Conservation (phyloP, 2,113 vertebrate genomes). For the Haemorhous mexicanus region DNA sequence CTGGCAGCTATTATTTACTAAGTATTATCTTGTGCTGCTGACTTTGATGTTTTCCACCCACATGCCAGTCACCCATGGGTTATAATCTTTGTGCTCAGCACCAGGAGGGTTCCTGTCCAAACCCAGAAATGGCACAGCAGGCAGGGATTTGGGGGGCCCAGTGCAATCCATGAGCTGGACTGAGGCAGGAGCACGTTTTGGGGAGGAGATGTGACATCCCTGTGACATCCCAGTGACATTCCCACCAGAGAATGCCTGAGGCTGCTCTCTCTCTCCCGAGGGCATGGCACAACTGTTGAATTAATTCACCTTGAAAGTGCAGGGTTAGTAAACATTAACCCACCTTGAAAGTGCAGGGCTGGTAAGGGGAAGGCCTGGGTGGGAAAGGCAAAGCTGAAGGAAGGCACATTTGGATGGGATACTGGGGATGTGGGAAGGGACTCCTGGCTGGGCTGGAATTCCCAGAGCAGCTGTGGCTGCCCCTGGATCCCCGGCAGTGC, state of each 20-base stretch:
- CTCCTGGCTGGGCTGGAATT: not conserved
- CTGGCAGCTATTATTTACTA: not conserved
- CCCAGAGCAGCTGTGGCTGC: not conserved
- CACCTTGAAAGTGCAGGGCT: rapidly evolving
- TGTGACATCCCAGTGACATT: not conserved
- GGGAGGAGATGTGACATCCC: not conserved
- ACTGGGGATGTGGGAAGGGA: too few relatives aligned
- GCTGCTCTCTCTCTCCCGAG: not conserved
- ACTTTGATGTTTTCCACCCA: not conserved
- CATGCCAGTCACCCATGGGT: not conserved
- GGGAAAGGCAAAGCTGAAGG: not conserved
- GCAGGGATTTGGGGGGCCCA: not conserved
- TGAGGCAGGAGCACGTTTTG: not conserved
- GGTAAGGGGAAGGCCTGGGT: not conserved
- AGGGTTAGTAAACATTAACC: too few relatives aligned
- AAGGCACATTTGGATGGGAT: too few relatives aligned
- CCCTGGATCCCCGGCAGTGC: not conserved
- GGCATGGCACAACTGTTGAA: not conserved
- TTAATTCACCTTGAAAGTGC: rapidly evolving
- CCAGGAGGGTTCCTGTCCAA: not conserved
- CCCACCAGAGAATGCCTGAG: not conserved
- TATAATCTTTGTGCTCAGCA: not conserved
- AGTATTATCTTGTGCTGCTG: slow-evolving; percentile 2
- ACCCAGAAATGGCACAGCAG: not conserved
- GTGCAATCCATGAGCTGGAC: not conserved